These are phyloP conservation scores for Casuarius casuarius DNA, from an alignment of 2,113 vertebrate genomes.

Conservation along the genomic window DNA sequence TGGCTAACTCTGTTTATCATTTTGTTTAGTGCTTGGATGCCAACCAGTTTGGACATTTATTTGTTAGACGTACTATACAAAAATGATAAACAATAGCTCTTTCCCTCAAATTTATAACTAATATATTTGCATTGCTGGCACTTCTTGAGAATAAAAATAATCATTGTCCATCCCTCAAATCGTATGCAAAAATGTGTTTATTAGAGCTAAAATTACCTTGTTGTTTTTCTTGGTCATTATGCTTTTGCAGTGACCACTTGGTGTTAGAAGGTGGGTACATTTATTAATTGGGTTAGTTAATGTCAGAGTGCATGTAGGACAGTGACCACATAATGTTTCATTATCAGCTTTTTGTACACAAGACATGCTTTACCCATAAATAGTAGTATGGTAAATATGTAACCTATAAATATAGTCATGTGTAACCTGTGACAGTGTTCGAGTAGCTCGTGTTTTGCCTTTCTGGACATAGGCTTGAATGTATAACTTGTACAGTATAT, in stretches of 20 bases:
- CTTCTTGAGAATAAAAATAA: not conserved
- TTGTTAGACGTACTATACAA: not conserved
- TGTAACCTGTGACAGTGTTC: not conserved
- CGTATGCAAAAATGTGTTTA: not conserved
- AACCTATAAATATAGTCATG: not conserved
- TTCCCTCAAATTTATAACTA: not conserved
- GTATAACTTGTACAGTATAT: not conserved
- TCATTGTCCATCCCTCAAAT: not conserved
- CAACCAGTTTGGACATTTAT: not conserved
- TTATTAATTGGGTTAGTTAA: not conserved
- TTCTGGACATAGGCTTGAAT: not conserved
- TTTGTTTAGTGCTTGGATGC: not conserved
- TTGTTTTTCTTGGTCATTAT: not conserved
- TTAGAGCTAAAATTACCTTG: not conserved
- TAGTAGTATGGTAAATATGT: not conserved
- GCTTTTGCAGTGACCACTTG: not conserved
- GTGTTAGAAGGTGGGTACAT: not conserved
- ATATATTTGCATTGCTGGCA: not conserved
- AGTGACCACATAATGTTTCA: not conserved
- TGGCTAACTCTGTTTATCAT: not conserved
- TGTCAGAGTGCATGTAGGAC: not conserved
- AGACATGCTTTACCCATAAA: not conserved
- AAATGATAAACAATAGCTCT: not conserved
- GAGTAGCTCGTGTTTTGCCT: not conserved
- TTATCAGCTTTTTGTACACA: not conserved